These are phyloP conservation scores for Egretta garzetta DNA, from an alignment of 2,113 vertebrate genomes.

Conservation along the genomic window DNA sequence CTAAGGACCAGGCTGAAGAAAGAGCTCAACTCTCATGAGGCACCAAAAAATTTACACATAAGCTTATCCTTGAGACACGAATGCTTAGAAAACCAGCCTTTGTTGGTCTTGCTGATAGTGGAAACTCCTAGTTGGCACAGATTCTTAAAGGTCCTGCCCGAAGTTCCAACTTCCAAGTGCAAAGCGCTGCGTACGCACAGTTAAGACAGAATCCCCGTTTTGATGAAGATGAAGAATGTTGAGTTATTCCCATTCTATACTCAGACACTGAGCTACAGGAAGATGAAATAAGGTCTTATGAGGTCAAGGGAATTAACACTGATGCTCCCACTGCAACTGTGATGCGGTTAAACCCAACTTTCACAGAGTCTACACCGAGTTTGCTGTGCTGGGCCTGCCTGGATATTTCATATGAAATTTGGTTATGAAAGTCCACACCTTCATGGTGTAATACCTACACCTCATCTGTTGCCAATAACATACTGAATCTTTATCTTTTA, in stretches of 20 bases:
- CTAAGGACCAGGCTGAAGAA: background rate
- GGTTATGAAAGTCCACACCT: background rate
- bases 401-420: too few relatives aligned
- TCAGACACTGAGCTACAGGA: background rate
- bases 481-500: background rate
- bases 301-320: background rate
- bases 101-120: background rate
- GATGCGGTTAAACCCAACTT: background rate
- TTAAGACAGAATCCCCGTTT: rapidly evolving
- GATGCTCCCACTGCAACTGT: background rate
- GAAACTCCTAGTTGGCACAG: background rate
- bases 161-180: background rate
- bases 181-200: rapidly evolving
- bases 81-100: background rate
- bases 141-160: background rate
- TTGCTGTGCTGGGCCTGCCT: background rate
- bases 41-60: background rate
- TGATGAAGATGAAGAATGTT: background rate
- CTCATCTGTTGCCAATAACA: background rate
- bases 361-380: background rate
- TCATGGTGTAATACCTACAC: background rate
- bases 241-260: background rate
- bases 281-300: background rate
- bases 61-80: background rate
- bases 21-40: background rate